phyloP scores from a whole-genome alignment of 2,888 invertebrate species.

The Nomada hirtipes region DNA sequence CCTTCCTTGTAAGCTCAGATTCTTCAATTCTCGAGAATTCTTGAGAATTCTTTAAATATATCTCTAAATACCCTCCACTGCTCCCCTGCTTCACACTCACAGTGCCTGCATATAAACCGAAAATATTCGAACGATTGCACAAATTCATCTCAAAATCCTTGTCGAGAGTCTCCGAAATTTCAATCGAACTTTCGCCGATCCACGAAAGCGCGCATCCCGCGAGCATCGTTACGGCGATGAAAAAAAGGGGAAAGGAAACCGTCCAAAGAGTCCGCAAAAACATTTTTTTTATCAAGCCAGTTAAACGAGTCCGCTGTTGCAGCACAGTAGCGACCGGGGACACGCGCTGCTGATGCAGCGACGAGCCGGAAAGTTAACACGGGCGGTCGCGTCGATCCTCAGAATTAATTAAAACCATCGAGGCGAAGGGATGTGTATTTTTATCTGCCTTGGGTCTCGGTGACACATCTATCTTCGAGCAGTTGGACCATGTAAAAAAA shows the following conservation, averaged over 20 bases:
- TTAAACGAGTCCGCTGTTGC: slow-evolving; percentile 58
- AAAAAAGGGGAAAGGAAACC: background rate
- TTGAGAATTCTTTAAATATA: no score
- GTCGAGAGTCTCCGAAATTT: no score
- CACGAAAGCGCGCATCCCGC: background rate
- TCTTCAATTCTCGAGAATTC: no score
- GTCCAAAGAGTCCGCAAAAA: background rate
- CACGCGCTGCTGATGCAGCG: slow-evolving; percentile 64
- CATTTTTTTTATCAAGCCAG: slow-evolving; percentile 36
- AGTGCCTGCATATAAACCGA: no score
- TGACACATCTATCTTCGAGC: slow-evolving; percentile 75
- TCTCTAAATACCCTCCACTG: no score
- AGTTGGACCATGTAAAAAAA: slow-evolving; percentile 47
- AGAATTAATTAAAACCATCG: slow-evolving; percentile 72
- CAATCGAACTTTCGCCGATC: background rate
- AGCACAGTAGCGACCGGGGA: slow-evolving; percentile 73
- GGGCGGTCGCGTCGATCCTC: slow-evolving; percentile 70
- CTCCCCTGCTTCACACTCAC: no score
- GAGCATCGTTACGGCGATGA: no score
- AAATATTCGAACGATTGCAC: no score
- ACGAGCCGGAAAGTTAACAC: slow-evolving; percentile 63
- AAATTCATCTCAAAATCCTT: background rate
- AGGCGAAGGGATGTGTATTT: slow-evolving; percentile 77
- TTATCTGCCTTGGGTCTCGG: slow-evolving; percentile 74
- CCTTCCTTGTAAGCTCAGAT: no score